Conservation (phyloP, 2,888 invertebrate species). For the Syrphus vitripennis region DNA sequence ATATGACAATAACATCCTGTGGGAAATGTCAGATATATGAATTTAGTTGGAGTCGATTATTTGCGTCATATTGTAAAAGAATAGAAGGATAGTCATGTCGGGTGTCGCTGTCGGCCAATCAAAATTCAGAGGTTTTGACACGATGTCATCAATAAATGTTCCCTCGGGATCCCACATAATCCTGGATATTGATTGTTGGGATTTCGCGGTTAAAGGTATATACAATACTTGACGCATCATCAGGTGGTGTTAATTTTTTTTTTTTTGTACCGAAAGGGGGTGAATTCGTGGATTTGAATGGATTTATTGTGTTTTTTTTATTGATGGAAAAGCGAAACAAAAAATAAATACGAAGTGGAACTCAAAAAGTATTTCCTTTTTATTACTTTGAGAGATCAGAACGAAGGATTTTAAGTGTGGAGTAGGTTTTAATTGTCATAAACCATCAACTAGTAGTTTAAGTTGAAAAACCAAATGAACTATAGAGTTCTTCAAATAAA, state of each 20-base stretch:
- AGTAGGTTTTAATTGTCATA: too few relatives aligned
- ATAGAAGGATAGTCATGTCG: not conserved
- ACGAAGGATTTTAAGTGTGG: too few relatives aligned
- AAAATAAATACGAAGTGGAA: too few relatives aligned
- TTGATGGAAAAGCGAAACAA: too few relatives aligned
- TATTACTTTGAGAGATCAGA: too few relatives aligned
- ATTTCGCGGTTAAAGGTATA: not conserved
- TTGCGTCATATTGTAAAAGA: not conserved
- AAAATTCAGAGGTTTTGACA: constrained; percentile 34
- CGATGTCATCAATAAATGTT: constrained; percentile 37
- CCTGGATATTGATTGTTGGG: constrained; percentile 20
- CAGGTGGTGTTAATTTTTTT: constrained; percentile 1
- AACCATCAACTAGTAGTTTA: too few relatives aligned
- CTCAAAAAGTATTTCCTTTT: too few relatives aligned
- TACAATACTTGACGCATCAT: not conserved
- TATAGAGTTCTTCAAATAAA: too few relatives aligned
- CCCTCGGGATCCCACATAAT: constrained; percentile 20
- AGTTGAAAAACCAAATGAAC: too few relatives aligned
- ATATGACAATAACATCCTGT: constrained; percentile 15
- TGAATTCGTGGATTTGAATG: not conserved
- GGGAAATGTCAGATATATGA: constrained; percentile 39
- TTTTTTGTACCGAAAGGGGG: not conserved
- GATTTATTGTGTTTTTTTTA: not conserved
- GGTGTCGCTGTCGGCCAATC: constrained; percentile 27
- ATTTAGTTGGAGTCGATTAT: constrained; percentile 1